Conservation (phyloP, 2,888 invertebrate species). For the Erebia aethiops region DNA sequence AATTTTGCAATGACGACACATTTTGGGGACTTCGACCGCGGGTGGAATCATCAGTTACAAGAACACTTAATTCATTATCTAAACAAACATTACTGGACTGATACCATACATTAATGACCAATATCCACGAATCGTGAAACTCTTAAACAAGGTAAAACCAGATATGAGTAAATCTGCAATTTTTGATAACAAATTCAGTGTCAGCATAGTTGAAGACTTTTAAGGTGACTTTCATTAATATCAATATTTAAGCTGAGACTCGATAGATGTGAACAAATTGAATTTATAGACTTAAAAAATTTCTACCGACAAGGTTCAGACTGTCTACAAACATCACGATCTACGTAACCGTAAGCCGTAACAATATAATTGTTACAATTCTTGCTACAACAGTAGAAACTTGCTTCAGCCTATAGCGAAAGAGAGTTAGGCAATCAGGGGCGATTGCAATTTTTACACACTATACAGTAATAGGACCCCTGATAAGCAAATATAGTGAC, state of each 20-base stretch:
- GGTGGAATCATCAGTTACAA: slow-evolving; percentile 50
- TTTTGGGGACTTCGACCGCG: slow-evolving; percentile 62
- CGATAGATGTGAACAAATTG: background rate
- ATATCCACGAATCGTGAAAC: background rate
- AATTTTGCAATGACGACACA: slow-evolving; percentile 72
- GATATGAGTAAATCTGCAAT: background rate
- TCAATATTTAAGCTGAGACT: background rate
- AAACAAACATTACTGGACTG: background rate
- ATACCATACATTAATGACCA: background rate
- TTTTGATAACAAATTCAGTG: slow-evolving; percentile 21
- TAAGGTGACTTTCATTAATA: background rate
- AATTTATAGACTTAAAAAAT: background rate
- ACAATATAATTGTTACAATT: background rate
- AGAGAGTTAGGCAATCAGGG: too few relatives aligned
- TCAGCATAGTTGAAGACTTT: slow-evolving; percentile 6
- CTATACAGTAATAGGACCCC: too few relatives aligned
- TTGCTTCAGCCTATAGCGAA: too few relatives aligned
- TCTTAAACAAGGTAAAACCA: background rate
- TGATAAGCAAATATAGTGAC: background rate
- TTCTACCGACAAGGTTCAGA: background rate
- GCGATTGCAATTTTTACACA: too few relatives aligned
- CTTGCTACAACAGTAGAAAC: too few relatives aligned
- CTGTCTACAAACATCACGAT: slow-evolving; percentile 2
- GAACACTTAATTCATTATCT: slow-evolving; percentile 25
- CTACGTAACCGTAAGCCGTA: background rate